These are phyloP conservation scores for Ranitomeya variabilis DNA, from an alignment of 2,113 vertebrate species.

Conservation along the genomic window DNA sequence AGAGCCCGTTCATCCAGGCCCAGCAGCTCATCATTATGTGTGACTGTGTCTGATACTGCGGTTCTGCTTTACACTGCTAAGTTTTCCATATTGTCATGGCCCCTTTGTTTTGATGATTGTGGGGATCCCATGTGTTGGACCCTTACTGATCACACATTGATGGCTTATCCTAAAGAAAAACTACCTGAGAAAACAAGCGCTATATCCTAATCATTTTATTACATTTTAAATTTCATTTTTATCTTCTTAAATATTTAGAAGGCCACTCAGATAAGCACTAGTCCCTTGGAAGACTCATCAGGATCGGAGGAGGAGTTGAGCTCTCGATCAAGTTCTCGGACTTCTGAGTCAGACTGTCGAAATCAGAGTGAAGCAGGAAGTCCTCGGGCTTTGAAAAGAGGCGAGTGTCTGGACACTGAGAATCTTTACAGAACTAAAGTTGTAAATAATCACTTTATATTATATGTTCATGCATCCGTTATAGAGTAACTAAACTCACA, in stretches of 20 bases:
- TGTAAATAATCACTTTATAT: no score
- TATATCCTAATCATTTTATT: neutral
- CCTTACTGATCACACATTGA: neutral
- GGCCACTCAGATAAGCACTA: slow-evolving; percentile 90
- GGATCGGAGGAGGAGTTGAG: slow-evolving; percentile 90
- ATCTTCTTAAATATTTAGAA: slow-evolving; percentile 74
- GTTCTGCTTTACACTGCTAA: neutral
- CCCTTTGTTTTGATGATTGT: neutral
- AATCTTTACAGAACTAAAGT: no score
- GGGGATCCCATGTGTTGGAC: neutral
- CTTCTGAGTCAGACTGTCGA: slow-evolving; percentile 78
- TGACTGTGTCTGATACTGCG: neutral
- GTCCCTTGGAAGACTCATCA: slow-evolving; percentile 85
- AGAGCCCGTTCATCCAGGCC: neutral
- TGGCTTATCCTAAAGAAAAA: neutral
- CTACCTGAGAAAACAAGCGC: neutral
- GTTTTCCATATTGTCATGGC: neutral
- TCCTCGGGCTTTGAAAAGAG: slow-evolving; percentile 89
- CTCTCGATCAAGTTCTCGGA: slow-evolving; percentile 81
- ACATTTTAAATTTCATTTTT: neutral
- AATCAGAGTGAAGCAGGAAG: slow-evolving; percentile 82
- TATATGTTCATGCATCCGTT: no score
- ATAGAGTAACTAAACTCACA: no score
- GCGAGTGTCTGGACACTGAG: slow-evolving; percentile 63
- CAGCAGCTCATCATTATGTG: neutral